Percentiles rank a stretch among this genome's conserved stretches.
These are phyloP conservation scores for Agrochola lychnidis DNA, from an alignment of 2,888 invertebrate genomes.

Conservation along the genomic window DNA sequence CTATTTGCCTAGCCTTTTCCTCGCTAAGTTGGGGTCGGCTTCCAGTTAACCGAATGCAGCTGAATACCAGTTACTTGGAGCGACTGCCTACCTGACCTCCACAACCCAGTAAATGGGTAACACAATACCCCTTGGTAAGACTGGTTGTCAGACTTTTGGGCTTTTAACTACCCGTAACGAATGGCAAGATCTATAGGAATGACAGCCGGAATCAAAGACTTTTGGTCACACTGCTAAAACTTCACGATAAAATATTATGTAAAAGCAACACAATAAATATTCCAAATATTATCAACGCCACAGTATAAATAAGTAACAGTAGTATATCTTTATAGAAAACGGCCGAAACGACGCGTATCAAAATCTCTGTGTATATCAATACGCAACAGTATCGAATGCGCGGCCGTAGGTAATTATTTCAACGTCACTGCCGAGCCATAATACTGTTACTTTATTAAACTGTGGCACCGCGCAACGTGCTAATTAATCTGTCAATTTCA, in stretches of 20 bases:
- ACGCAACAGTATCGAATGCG: too few species aligned
- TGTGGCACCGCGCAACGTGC: neutral
- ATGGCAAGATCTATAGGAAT: neutral
- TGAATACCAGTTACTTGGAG: too few species aligned
- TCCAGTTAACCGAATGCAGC: too few species aligned
- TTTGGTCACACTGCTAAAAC: neutral
- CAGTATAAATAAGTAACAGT: too few species aligned
- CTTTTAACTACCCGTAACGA: neutral
- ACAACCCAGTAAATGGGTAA: neutral
- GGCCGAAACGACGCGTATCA: too few species aligned
- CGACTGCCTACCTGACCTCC: neutral
- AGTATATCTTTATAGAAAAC: too few species aligned
- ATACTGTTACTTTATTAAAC: too few species aligned
- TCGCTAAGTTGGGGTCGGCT: too few species aligned
- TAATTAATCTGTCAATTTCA: constrained; percentile 10
- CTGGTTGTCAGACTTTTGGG: too few species aligned
- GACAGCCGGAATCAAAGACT: neutral
- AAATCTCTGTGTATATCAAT: too few species aligned
- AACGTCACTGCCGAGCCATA: too few species aligned
- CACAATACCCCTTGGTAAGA: neutral
- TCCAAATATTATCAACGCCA: neutral
- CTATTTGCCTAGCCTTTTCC: neutral
- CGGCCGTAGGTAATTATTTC: too few species aligned
- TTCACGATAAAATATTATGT: neutral
- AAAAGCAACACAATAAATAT: neutral